Evolutionary conservation across 2,113 vertebrate genomes (phyloP), one percentile per base, ranked within the genome.

Genomic region (Muscicapa adusta): DNA sequence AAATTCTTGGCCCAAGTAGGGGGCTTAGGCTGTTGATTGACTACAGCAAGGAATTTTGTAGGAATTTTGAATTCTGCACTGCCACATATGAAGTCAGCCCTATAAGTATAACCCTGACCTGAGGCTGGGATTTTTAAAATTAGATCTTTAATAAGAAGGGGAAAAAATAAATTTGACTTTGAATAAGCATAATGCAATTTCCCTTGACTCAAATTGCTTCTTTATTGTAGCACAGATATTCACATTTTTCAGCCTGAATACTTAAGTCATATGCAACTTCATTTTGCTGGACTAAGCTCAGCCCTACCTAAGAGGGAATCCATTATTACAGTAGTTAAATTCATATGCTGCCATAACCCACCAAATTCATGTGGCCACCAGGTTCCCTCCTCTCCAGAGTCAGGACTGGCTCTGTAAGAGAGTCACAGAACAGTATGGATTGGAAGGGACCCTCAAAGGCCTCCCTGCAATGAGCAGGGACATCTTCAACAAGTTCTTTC

Each of bases 101-200:
- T 84, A 3, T 84, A 91, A 91, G 85, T 91, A 74, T 77, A 95
- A 94, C 82, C 79, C 73, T 91, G 85, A 96, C 93, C 93, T 16
- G 38, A 93, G 93, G 75, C 68, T 89, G 50, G 22, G 73, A 94
- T 93, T 96, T 95, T 75, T 51, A 82, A 79, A 88, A 94, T 93
- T 3, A 86, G 45, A 77, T 93, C 86, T 65, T 94, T 92, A 96
- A 93, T 92, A 76, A 89, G 88, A 85, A 85, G 91, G 63, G 45
- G 29, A 77, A 92, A 54, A 93, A 87, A 77, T 94, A 93, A 92
- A 90, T 91, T 96, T n/a, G 4, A 58, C 91, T 97, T 74, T 88
- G 82, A 93, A 94, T 79, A 95, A 93, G 94, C 56, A 93, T 96
- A 95, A 95, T 93, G 56, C 63, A 96, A 91, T 87, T 94, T 97